Evolutionary conservation across 1,140 invertebrate species (phyloP), one percentile per base, ranked within the genome.

Genomic region (Trachelipus rathkii): DNA sequence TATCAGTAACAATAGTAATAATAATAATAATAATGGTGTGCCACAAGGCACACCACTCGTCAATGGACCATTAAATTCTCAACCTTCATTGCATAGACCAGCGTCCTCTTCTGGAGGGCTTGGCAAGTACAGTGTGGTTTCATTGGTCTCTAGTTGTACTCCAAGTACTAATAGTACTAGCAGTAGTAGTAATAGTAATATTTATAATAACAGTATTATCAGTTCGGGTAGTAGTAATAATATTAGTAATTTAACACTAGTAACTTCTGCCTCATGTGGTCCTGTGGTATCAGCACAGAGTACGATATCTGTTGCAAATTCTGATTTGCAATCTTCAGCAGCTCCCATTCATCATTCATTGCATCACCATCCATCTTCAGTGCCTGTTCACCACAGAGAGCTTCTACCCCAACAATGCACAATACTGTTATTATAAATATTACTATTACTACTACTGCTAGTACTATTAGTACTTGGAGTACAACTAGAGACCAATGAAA

Each of bases 351-450:
- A 33, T 33, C 33, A 33, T 33, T 8, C 50, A 8, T 13, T 60
- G 50, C 50, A 60, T 19, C 50, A 60, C 19, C 50, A 60, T 19
- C 50, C 50, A 33, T 33, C 33, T 60, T 19, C 50, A 19, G 50
- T 60, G 50, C 50, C 50, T 60, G 50, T 60, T 19, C 11, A 13
- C 50, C 50, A 60, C 50, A 19, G 50, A 19, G 50, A 15, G 11
- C 50, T 19, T 60, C 50, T 60, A 76, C 75, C 68, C 67, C 76
- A 76, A 69, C 24, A n/a, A n/a, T 72, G 71, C n/a, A 24, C 70
- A 21, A 68, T 44, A 79, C 76, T 60, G 75, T 10, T 67, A 73
- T 83, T 73, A 77, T 60, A 53, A 78, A 19, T 71, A 46, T 77
- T 77, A 71, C 77, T 76, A 69, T 23, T 79, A 33, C 21, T 77